Conservation (phyloP, 2,888 invertebrate genomes). For the Tinea semifulvella region DNA sequence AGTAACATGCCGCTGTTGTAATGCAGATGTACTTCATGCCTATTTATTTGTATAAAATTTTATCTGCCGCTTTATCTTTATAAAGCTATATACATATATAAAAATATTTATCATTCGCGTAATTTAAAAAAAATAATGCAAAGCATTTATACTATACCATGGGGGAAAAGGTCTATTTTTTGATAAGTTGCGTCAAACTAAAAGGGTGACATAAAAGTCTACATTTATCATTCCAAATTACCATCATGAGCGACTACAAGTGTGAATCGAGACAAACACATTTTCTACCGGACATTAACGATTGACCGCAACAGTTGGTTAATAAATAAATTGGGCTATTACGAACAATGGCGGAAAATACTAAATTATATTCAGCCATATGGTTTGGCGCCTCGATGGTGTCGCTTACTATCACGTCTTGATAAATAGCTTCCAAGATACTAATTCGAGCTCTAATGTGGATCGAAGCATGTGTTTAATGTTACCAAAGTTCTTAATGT, state of each 20-base stretch:
- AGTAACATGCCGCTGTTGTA: not conserved
- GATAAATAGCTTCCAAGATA: slow-evolving; percentile 6
- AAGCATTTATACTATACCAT: too few relatives aligned
- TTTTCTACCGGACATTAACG: slow-evolving; percentile 2
- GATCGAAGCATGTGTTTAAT: slow-evolving; percentile 49
- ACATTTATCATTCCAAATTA: too few relatives aligned
- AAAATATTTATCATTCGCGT: too few relatives aligned
- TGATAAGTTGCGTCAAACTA: too few relatives aligned
- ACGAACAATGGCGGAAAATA: slow-evolving; percentile 4
- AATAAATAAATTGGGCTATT: slow-evolving; percentile 11
- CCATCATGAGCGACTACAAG: too few relatives aligned
- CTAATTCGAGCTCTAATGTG: slow-evolving; percentile 13
- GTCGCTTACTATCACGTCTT: slow-evolving; percentile 54
- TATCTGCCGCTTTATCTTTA: too few relatives aligned
- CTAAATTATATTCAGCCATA: slow-evolving; percentile 29
- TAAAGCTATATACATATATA: too few relatives aligned
- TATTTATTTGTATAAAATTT: too few relatives aligned
- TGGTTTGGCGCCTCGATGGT: slow-evolving; percentile 43
- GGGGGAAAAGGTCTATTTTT: too few relatives aligned
- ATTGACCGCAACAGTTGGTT: slow-evolving; percentile 8
- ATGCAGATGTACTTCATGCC: slow-evolving; percentile 10
- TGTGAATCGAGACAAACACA: slow-evolving; percentile 1
- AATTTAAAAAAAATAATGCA: too few relatives aligned
- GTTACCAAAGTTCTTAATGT: slow-evolving; percentile 45
- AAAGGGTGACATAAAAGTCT: too few relatives aligned